Base-by-base conservation (phyloP, 2,113 vertebrate species). In the Menidia beryllina region DNA sequence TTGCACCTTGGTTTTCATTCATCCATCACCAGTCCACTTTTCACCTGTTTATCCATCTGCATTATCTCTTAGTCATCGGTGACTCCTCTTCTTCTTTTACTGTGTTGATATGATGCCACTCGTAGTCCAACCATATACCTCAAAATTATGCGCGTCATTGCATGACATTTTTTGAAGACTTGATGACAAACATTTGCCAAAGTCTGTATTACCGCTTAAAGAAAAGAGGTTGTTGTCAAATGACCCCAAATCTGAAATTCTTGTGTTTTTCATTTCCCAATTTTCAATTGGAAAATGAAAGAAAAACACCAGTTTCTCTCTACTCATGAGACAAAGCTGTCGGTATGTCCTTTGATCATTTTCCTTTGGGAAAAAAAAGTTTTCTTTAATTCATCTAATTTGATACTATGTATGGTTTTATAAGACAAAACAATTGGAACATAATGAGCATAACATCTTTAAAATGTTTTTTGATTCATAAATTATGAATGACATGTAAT, bases 1-100 rank as follows among this genome's bases (percentile, higher is more conserved):
- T 51, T 43, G 13, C 25, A 51, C 15, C 24, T 84, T 68, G n/a
- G 7, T 48, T 20, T 56, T 62, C 17, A 7, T 45, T 20, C 20
- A 50, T 34, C 47, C 19, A 9, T 34, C 24, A 62, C 36, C 26
- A 36, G 12, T 36, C 13, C 1, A 4, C 51, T 21, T 36, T 47
- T 41, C 30, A 63, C 52, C 54, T 9, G 48, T 53, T 3, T 51
- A 36, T 56, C 17, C 26, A 58, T 36, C 10, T 47, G n/a, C 14
- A 30, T 30, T 30, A 30, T 30, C 8, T 10, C 23, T 60, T 26
- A 55, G 8, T 17, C 10, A 0, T 26, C 50, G 24, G 49, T 25
- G n/a, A 34, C 52, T 34, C 26, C 9, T 5, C 7, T 34, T n/a
- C n/a, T n/a, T n/a, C n/a, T n/a, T n/a, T n/a, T n/a, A n/a, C n/a